phyloP scores from a whole-genome alignment of 2,113 vertebrate genomes.

The Takifugu flavidus region DNA sequence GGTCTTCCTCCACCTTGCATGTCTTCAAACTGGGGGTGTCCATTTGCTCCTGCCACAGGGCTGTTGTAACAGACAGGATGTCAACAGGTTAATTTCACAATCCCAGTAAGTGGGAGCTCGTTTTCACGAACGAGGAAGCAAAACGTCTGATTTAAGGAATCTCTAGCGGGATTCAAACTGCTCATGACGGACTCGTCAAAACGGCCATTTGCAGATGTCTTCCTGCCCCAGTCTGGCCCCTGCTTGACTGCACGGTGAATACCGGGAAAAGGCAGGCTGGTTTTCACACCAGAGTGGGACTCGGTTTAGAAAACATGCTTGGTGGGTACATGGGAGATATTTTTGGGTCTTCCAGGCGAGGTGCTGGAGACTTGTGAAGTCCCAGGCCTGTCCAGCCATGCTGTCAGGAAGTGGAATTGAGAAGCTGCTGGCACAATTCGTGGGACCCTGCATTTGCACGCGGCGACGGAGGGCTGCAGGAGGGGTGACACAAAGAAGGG shows the following conservation, averaged over 20 bases:
- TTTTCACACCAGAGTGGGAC: conserved; percentile 69
- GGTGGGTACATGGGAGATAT: conserved; percentile 62
- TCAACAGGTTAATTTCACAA: conserved; percentile 15
- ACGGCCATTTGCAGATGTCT: conserved; percentile 54
- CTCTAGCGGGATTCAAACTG: conserved; percentile 14
- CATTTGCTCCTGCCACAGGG: conserved; percentile 71
- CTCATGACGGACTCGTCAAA: conserved; percentile 50
- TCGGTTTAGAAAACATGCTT: conserved; percentile 63
- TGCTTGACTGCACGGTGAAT: conserved; percentile 61
- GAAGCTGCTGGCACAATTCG: conserved; percentile 63
- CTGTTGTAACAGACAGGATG: conserved; percentile 47
- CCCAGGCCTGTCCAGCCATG: conserved; percentile 46
- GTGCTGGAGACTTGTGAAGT: conserved; percentile 60
- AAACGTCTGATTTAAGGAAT: conserved; percentile 17
- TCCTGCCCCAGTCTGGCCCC: conserved; percentile 61
- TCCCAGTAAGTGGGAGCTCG: background rate
- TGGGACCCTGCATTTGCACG: conserved; percentile 74
- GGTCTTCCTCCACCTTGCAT: conserved; percentile 74
- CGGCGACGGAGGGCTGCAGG: conserved; percentile 58
- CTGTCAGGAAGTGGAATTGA: conserved; percentile 54
- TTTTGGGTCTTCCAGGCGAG: conserved; percentile 63
- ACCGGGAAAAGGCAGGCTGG: conserved; percentile 50
- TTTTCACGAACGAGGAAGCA: conserved; percentile 20
- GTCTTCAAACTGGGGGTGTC: conserved; percentile 69
- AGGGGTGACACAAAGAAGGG: conserved; percentile 67